Conservation (phyloP, 2,113 vertebrate species). For the Rhynchomys soricoides region DNA sequence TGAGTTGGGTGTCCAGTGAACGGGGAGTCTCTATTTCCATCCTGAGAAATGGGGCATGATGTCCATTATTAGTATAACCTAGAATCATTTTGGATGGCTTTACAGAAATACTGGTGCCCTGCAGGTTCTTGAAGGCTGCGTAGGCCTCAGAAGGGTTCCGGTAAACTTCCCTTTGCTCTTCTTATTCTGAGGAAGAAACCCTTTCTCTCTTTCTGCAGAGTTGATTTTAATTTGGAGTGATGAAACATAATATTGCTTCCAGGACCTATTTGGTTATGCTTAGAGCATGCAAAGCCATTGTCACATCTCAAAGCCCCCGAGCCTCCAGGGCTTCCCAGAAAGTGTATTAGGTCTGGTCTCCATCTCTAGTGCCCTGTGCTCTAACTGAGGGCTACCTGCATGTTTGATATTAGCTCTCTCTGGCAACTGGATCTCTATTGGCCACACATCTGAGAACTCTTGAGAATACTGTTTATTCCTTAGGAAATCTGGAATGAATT, state of each 20-base stretch:
- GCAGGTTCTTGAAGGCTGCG: background rate
- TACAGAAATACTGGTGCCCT: background rate
- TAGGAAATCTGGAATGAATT: slow-evolving; percentile 79
- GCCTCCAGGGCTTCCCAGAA: background rate
- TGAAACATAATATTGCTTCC: slow-evolving; percentile 64
- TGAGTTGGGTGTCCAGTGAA: background rate
- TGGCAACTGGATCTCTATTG: slow-evolving; percentile 71
- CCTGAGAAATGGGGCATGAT: background rate
- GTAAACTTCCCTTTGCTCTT: slow-evolving; percentile 47
- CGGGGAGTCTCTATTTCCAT: background rate
- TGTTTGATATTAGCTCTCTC: slow-evolving; percentile 57
- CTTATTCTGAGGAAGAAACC: slow-evolving; percentile 19
- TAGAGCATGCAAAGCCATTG: background rate
- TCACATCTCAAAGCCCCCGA: slow-evolving; percentile 7
- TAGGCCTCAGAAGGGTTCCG: background rate
- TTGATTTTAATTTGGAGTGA: slow-evolving; percentile 44
- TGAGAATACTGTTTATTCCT: slow-evolving; percentile 79
- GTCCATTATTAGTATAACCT: background rate
- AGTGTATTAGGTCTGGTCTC: background rate
- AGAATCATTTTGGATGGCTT: background rate
- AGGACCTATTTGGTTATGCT: background rate
- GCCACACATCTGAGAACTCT: slow-evolving; percentile 79
- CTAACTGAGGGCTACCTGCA: slow-evolving; percentile 53
- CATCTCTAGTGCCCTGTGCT: background rate
- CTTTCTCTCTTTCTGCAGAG: slow-evolving; percentile 27